A percentile compares a stretch with the other conserved stretches of the same genome.
Evolutionary conservation across 2,797 vertebrate species (phyloP).

Genomic region (Macropodus opercularis): DNA sequence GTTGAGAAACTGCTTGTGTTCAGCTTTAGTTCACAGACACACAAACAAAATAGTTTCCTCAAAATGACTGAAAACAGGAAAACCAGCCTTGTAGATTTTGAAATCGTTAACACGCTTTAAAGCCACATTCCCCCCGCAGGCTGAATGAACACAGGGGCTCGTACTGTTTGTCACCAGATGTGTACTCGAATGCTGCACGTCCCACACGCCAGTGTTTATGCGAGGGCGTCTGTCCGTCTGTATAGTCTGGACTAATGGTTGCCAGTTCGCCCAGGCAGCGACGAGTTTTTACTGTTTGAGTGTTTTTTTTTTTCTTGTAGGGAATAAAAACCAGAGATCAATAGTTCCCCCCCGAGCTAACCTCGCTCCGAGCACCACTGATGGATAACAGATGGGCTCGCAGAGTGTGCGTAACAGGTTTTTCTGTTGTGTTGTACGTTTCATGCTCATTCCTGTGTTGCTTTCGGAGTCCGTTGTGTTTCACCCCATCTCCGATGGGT

Average conservation of each 20-base stretch:
- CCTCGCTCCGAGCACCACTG: slow-evolving; percentile 56
- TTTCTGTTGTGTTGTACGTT: slow-evolving; percentile 3
- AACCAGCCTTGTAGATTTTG: slow-evolving; percentile 27
- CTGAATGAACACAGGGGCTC: background rate
- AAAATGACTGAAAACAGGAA: slow-evolving; percentile 2
- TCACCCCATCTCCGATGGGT: slow-evolving; percentile 39
- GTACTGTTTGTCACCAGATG: background rate
- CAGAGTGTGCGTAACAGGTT: slow-evolving; percentile 33
- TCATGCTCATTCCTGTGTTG: slow-evolving; percentile 26
- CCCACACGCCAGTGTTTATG: background rate
- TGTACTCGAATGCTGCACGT: slow-evolving; percentile 16
- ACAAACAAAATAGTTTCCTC: slow-evolving; percentile 28
- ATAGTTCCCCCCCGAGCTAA: slow-evolving; percentile 55
- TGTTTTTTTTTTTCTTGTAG: slow-evolving; percentile 52
- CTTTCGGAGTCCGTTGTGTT: slow-evolving; percentile 19
- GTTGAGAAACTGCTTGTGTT: slow-evolving; percentile 30
- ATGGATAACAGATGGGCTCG: slow-evolving; percentile 74
- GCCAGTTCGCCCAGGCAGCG: slow-evolving; percentile 29
- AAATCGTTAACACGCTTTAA: slow-evolving; percentile 34
- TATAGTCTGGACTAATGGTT: slow-evolving; percentile 41
- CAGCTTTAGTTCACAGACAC: background rate
- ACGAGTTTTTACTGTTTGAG: slow-evolving; percentile 50
- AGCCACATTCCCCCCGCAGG: slow-evolving; percentile 21
- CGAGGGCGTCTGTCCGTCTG: slow-evolving; percentile 2
- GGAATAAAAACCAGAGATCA: slow-evolving; percentile 67